Evolutionary conservation across 92 coral and sea anemone genomes (phyloP).

Genomic region (Pocillopora meandrina): DNA sequence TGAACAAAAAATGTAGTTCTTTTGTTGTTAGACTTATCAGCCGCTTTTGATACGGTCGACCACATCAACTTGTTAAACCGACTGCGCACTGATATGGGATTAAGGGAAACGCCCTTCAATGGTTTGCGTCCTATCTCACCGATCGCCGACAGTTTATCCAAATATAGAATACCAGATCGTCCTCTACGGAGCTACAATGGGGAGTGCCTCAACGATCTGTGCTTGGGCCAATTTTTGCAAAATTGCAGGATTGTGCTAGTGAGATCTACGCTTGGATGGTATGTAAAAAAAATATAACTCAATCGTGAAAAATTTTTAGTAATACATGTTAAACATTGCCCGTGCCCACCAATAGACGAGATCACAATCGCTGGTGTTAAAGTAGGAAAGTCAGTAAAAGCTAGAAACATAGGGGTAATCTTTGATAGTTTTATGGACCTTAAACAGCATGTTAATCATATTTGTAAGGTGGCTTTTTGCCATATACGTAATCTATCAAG

Average conservation of each 20-base stretch:
- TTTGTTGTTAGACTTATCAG: too few species aligned
- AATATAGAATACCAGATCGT: not conserved
- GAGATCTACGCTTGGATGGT: too few species aligned
- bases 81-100: not conserved
- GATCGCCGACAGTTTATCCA: slow-evolving; percentile 13
- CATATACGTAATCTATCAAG: not conserved
- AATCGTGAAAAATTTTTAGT: not conserved
- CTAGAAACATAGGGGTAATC: not conserved
- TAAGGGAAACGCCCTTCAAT: not conserved
- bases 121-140: slow-evolving; percentile 11
- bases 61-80: too few species aligned
- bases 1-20: not conserved
- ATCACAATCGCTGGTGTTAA: not conserved
- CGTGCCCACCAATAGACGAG: not conserved
- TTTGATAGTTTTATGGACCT: not conserved
- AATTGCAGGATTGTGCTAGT: too few species aligned
- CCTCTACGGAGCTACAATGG: not conserved
- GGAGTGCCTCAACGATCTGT: slow-evolving; percentile 12
- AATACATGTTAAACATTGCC: not conserved
- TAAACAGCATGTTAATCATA: not conserved
- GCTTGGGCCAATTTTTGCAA: not conserved
- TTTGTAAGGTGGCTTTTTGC: not conserved
- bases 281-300: too few species aligned
- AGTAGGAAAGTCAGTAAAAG: not conserved
- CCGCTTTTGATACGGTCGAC: too few species aligned